Evolutionary conservation across 2,113 vertebrate genomes (phyloP), one percentile per base, ranked within the genome.

Genomic region (Electrona antarctica): DNA sequence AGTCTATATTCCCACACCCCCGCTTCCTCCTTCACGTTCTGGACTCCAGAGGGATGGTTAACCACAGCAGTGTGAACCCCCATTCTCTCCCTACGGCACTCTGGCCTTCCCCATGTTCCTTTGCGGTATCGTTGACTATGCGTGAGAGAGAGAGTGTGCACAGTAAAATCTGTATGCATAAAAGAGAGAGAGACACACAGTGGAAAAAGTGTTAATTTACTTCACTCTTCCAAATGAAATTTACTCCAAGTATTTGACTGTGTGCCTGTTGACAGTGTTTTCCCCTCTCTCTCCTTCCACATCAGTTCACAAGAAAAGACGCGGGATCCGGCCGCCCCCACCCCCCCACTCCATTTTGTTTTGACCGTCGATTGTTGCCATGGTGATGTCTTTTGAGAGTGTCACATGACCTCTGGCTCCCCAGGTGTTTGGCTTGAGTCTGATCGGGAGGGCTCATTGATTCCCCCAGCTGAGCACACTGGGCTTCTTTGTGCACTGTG

Each of bases 351-450:
- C 48, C 58, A 78, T 80, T 72, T 80, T 4, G 59, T 82, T 77
- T 72, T 9, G 12, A 64, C 71, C 54, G 21, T 58, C 3, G 67
- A 74, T 80, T 54, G 77, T 67, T 78, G 13, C 87, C 84, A 84
- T 87, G 71, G 79, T 12, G 33, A 87, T 51, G 4, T 49, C 70
- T 21, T 46, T 33, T 46, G 50, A 60, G 67, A 28, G 60, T 50
- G 68, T 84, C 90, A 90, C 45, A 13, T 90, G 89, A 86, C 66
- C 67, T 28, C 61, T 74, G 85, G 67, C 84, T 82, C 65, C 76
- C 85, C 90, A 91, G 89, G 89, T 92, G 90, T 90, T 89, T 88
- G 86, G 86, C 87, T 71, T 81, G 84, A 76, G 72, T 80, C 80
- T 85, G 82, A 76, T 49, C 65, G 76, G 75, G 33, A 41, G 33